phyloP scores from a whole-genome alignment of 2,888 invertebrate genomes.

The Brachypalpus laphriformis region DNA sequence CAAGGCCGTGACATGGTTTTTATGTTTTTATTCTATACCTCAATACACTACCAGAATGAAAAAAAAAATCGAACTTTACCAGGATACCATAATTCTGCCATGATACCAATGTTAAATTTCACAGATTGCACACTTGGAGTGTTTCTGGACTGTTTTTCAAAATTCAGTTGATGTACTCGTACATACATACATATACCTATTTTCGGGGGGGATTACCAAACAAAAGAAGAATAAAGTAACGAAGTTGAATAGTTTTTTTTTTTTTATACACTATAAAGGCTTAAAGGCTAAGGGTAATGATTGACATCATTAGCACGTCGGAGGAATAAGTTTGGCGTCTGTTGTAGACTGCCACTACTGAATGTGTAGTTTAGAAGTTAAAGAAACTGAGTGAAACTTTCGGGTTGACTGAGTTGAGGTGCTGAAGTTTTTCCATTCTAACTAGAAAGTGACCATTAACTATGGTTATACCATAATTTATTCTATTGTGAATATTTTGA shows the following conservation, averaged over 20 bases:
- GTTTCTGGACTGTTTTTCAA: not conserved
- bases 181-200: conserved; percentile 8
- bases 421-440: not conserved
- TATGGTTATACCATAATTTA: not conserved
- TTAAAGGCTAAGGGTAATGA: not conserved
- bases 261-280: not conserved
- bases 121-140: conserved; percentile 39
- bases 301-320: not conserved
- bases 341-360: conserved; percentile 8
- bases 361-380: not conserved
- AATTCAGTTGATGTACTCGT: conserved; percentile 1
- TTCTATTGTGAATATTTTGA: not conserved
- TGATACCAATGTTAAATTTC: conserved; percentile 12
- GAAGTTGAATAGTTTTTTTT: not conserved
- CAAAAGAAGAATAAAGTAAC: not conserved
- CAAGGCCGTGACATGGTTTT: conserved; percentile 66
- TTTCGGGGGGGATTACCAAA: conserved; percentile 3
- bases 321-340: conserved; percentile 23
- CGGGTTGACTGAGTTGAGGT: not conserved
- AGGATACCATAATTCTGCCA: not conserved
- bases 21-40: conserved; percentile 36
- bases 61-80: conserved; percentile 21
- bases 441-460: not conserved
- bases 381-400: not conserved
- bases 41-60: conserved; percentile 34